A percentile compares a stretch with the other conserved stretches of the same genome.
Evolutionary conservation across 1,140 invertebrate genomes (phyloP).

Genomic region (Wiebesia pumilae): DNA sequence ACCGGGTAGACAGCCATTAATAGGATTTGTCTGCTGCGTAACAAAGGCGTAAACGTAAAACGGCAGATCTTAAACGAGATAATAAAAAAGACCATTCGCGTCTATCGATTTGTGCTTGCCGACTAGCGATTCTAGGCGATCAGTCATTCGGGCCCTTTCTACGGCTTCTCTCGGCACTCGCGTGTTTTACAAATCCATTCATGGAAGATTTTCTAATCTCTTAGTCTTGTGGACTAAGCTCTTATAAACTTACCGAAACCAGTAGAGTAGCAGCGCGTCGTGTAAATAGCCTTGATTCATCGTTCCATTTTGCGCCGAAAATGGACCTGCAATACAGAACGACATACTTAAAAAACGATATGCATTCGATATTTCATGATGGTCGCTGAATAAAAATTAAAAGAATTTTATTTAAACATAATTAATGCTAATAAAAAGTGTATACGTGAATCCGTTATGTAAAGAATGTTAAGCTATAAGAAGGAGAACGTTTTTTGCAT

Average conservation of each 20-base stretch:
- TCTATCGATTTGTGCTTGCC: conserved; percentile 28
- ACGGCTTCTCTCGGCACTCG: not conserved
- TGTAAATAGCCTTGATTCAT: conserved; percentile 77
- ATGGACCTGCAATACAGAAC: conserved; percentile 73
- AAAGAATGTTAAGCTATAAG: too few relatives aligned
- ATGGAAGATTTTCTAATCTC: not conserved
- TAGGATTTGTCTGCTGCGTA: conserved; percentile 27
- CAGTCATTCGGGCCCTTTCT: not conserved
- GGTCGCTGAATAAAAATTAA: too few relatives aligned
- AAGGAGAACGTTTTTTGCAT: too few relatives aligned
- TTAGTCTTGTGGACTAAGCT: not conserved
- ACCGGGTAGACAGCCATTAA: conserved; percentile 41
- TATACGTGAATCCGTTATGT: too few relatives aligned
- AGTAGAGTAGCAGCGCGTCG: conserved; percentile 78
- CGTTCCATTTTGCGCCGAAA: conserved; percentile 78
- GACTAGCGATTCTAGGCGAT: not conserved
- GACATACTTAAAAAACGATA: too few relatives aligned
- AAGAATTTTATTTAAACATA: too few relatives aligned
- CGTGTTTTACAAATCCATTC: not conserved
- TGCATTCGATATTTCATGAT: too few relatives aligned
- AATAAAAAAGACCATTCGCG: conserved; percentile 21
- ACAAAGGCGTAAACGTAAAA: conserved; percentile 39
- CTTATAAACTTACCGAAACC: conserved; percentile 75
- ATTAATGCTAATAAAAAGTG: too few relatives aligned
- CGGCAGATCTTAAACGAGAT: conserved; percentile 36